A percentile compares a stretch with the other conserved stretches of the same genome.
Evolutionary conservation across 2,888 invertebrate genomes (phyloP).

Genomic region (Acronicta leporina): DNA sequence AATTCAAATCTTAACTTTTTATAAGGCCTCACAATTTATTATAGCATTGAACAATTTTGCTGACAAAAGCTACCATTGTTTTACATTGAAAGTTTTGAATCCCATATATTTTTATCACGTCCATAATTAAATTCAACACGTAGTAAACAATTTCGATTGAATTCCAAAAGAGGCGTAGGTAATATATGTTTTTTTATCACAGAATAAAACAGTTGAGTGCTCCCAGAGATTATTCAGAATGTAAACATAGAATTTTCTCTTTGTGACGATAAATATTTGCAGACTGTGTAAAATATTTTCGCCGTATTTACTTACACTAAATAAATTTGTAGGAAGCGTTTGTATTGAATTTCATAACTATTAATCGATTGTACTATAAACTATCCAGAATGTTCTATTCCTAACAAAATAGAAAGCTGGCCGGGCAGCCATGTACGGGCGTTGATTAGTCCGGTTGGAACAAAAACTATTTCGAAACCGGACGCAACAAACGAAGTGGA

Average conservation of each 20-base stretch:
- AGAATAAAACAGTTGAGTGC: slow-evolving; percentile 29
- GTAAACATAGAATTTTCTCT: slow-evolving; percentile 25
- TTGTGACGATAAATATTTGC: slow-evolving; percentile 32
- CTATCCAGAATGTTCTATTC: slow-evolving; percentile 65
- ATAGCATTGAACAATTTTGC: too few relatives aligned
- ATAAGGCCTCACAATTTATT: too few relatives aligned
- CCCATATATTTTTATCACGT: too few relatives aligned
- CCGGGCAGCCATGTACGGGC: slow-evolving; percentile 76
- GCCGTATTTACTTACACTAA: slow-evolving; percentile 30
- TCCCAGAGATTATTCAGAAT: slow-evolving; percentile 36
- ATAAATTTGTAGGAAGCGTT: slow-evolving; percentile 25
- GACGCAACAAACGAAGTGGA: slow-evolving; percentile 85
- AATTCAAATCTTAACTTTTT: too few relatives aligned
- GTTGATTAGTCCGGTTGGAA: slow-evolving; percentile 86
- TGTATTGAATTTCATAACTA: slow-evolving; percentile 53
- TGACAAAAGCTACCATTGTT: too few relatives aligned
- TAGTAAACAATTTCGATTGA: too few relatives aligned
- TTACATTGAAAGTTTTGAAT: too few relatives aligned
- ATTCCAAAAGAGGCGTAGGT: neutral
- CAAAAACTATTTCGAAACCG: slow-evolving; percentile 87
- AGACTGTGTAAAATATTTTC: slow-evolving; percentile 25
- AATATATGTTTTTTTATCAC: slow-evolving; percentile 20
- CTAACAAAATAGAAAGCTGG: slow-evolving; percentile 71
- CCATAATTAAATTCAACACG: too few relatives aligned
- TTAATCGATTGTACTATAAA: slow-evolving; percentile 56